A percentile compares a stretch with the other conserved stretches of the same genome.
These are phyloP conservation scores for Bibio marci DNA, from an alignment of 2,888 invertebrate genomes.

Conservation along the genomic window DNA sequence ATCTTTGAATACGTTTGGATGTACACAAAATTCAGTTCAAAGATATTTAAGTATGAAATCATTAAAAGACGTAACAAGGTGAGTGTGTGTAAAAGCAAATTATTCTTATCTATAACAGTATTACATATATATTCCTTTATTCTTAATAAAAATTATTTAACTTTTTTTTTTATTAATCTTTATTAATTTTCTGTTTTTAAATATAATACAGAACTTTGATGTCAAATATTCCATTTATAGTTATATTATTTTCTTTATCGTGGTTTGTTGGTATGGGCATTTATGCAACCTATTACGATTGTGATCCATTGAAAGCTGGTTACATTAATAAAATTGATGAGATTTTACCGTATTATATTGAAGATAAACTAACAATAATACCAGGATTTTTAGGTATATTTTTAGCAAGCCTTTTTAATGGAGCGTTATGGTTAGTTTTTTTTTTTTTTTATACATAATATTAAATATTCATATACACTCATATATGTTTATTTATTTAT, in stretches of 20 bases:
- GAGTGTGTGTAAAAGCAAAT: too few relatives aligned
- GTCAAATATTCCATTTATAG: constrained; percentile 61
- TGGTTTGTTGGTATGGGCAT: constrained; percentile 80
- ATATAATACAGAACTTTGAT: constrained; percentile 46
- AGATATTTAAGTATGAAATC: constrained; percentile 69
- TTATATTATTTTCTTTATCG: constrained; percentile 59
- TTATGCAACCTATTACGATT: constrained; percentile 64
- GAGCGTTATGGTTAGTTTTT: constrained; percentile 62
- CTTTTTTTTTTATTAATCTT: too few relatives aligned
- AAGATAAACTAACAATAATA: constrained; percentile 64
- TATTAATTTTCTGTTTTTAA: too few relatives aligned
- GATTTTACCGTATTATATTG: constrained; percentile 75
- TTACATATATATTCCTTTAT: too few relatives aligned
- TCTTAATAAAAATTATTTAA: too few relatives aligned
- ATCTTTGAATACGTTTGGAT: constrained; percentile 75
- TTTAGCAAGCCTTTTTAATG: constrained; percentile 81
- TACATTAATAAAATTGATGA: constrained; percentile 65
- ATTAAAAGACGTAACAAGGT: constrained; percentile 47
- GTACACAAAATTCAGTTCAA: constrained; percentile 79
- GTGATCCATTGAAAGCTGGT: constrained; percentile 63
- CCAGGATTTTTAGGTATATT: constrained; percentile 82
- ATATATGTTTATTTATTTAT: background rate
- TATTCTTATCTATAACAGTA: too few relatives aligned
- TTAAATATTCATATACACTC: background rate
- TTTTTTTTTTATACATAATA: too few relatives aligned